Percentiles rank a stretch among this genome's conserved stretches.
Conservation (phyloP, 2,797 vertebrate species). For the Hippocampus kuda region DNA sequence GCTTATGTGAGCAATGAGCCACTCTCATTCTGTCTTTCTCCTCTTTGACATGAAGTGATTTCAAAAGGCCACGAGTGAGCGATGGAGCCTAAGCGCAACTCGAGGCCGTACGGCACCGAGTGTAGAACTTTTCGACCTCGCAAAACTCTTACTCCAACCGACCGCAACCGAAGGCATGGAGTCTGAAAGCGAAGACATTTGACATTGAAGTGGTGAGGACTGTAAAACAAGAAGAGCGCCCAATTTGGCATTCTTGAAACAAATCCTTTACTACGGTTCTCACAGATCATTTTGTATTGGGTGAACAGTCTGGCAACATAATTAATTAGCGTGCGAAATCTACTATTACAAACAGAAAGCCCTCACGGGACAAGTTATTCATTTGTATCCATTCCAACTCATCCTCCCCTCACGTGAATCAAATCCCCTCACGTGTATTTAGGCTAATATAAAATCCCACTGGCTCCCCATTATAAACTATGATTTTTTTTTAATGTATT, state of each 20-base stretch:
- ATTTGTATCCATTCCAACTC: not conserved
- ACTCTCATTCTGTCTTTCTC: conserved; percentile 4
- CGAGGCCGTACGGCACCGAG: not conserved
- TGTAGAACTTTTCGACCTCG: conserved; percentile 14
- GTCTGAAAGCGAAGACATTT: not conserved
- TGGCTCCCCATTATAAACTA: not conserved
- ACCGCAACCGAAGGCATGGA: not conserved
- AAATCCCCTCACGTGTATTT: conserved; percentile 14
- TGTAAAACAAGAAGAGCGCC: not conserved
- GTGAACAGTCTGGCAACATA: conserved; percentile 8
- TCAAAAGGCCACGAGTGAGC: conserved; percentile 13
- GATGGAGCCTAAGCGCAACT: conserved; percentile 1
- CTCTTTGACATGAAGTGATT: conserved; percentile 17
- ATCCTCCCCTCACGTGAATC: not conserved
- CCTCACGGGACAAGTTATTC: not conserved
- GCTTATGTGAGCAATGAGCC: not conserved
- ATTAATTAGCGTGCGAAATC: conserved; percentile 29
- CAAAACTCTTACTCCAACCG: conserved; percentile 9
- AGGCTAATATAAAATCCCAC: conserved; percentile 1
- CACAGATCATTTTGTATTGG: conserved; percentile 30
- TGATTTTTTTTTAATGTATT: not conserved
- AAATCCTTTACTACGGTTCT: conserved; percentile 28
- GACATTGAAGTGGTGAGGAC: not conserved
- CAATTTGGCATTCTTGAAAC: conserved; percentile 18
- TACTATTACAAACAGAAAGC: conserved; percentile 20